Base-by-base conservation (phyloP, 1,140 invertebrate genomes). In the Ganaspis sp. region DNA sequence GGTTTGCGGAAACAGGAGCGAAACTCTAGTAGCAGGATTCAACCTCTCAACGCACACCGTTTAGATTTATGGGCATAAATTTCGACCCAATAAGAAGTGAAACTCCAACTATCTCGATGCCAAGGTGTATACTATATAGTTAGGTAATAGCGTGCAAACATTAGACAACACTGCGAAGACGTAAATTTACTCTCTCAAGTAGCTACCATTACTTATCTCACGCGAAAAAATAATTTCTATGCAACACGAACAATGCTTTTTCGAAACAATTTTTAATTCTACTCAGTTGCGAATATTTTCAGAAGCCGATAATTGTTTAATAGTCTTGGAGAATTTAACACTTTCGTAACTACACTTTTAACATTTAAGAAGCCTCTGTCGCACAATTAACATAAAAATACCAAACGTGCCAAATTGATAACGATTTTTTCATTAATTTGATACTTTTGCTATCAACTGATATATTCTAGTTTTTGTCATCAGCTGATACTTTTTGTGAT, bases 11-110 rank as follows among this genome's bases (percentile, higher is more conserved):
- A 78, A 70, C 34, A n/a, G 72, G 70, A 23, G 71, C 26, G 17
- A 64, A 78, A 71, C 15, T 74, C 72, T 80, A 82, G 75, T 75
- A 83, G 83, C 81, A 86, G 81, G 84, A 83, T 81, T 86, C 83
- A 79, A 84, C 81, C 83, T 88, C 87, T 88, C 85, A 69, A 79
- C 86, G 81, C 72, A 80, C 84, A 84, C 82, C 85, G 81, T 73
- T 78, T 86, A 84, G 83, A 88, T 88, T 88, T 88, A 88, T 87
- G 86, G 79, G 73, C 79, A 85, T 86, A 86, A 88, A 88, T 88
- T 87, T 85, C 83, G 82, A 84, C 85, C 87, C 80, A 87, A 87
- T 88, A 87, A 87, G 83, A 84, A 84, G 81, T 80, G 74, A 81
- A 81, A 78, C 80, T 83, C 79, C 78, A 76, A 81, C 82, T 76